Conservation (phyloP, 35 echinoderm and acorn worm species). For the Holothuria glaberrima region DNA sequence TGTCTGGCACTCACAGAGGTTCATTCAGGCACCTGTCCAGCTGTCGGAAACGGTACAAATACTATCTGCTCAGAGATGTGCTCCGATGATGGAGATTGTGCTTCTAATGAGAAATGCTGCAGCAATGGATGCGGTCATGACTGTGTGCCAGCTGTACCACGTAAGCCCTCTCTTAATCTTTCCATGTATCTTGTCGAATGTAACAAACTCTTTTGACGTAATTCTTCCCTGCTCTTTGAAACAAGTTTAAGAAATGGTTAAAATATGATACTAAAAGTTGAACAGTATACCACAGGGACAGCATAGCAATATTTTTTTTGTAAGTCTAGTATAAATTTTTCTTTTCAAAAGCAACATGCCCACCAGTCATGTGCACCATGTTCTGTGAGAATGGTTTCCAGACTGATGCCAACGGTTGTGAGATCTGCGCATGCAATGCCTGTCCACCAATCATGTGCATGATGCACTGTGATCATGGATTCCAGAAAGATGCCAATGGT, state of each 20-base stretch:
- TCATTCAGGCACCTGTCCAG: constrained; percentile 44
- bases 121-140: constrained; percentile 77
- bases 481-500: constrained; percentile 66
- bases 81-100: constrained; percentile 48
- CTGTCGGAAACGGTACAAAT: background rate
- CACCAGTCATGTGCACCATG: constrained; percentile 54
- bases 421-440: constrained; percentile 60
- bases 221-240: too few relatives aligned
- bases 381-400: constrained; percentile 70
- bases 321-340: too few relatives aligned
- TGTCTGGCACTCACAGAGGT: constrained; percentile 42
- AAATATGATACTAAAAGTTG: too few relatives aligned
- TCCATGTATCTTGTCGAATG: too few relatives aligned
- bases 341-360: background rate
- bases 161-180: background rate
- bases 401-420: constrained; percentile 57
- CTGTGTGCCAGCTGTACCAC: constrained; percentile 47
- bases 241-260: too few relatives aligned
- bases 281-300: too few relatives aligned
- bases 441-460: constrained; percentile 73
- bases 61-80: constrained; percentile 68
- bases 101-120: constrained; percentile 72
- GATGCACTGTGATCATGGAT: constrained; percentile 74
- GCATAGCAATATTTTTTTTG: too few relatives aligned
- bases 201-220: too few relatives aligned